Conservation (phyloP, 2,888 invertebrate genomes). For the Chorisops tibialis region DNA sequence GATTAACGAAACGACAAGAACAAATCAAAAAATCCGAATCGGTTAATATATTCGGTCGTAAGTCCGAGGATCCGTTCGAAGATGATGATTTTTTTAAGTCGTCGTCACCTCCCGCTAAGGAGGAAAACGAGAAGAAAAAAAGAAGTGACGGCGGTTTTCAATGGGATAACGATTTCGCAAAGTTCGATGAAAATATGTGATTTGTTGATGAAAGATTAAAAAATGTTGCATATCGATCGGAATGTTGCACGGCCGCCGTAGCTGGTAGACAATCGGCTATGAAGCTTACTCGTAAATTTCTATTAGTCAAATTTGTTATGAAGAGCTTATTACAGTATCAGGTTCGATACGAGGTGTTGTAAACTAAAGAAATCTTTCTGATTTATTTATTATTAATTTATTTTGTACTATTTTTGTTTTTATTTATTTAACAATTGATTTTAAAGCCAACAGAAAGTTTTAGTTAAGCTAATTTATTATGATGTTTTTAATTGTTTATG, state of each 20-base stretch:
- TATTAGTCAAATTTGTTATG: conserved; percentile 43
- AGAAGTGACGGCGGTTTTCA: conserved; percentile 39
- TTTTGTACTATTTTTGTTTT: no score
- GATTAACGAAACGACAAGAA: conserved; percentile 55
- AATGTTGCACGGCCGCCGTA: not conserved
- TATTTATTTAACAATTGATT: no score
- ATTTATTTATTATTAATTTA: no score
- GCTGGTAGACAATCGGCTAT: not conserved
- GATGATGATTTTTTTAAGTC: conserved; percentile 79
- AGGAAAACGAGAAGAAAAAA: conserved; percentile 20
- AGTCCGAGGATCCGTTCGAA: conserved; percentile 86
- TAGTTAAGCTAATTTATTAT: no score
- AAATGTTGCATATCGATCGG: not conserved
- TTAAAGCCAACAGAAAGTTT: no score
- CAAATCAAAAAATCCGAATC: conserved; percentile 85
- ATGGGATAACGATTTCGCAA: conserved; percentile 52
- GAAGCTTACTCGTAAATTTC: conserved; percentile 35
- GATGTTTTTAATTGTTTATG: no score
- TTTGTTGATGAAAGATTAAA: conserved; percentile 43
- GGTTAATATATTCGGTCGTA: conserved; percentile 82
- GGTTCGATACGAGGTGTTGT: conserved; percentile 43
- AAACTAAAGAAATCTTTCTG: conserved; percentile 21
- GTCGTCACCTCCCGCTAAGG: conserved; percentile 35
- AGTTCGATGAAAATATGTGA: conserved; percentile 54
- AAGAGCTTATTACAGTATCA: conserved; percentile 42